phyloP scores from a whole-genome alignment of 2,113 vertebrate species.

The Prietella phreatophila region DNA sequence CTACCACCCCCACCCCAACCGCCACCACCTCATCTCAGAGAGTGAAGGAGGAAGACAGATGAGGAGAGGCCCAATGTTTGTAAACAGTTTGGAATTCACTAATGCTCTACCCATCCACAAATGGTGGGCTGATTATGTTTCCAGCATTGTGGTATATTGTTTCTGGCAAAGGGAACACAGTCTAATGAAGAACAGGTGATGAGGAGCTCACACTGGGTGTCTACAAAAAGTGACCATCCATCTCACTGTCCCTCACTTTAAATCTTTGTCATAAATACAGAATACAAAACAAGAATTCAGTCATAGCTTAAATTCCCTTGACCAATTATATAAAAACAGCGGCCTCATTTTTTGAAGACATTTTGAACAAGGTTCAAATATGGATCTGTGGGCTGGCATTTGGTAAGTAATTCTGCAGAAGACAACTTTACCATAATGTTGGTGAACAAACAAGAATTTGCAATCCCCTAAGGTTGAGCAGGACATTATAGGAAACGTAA shows the following conservation, averaged over 20 bases:
- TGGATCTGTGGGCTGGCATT: background rate
- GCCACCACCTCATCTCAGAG: constrained; percentile 4
- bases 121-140: constrained; percentile 44
- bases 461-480: background rate
- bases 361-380: background rate
- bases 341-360: background rate
- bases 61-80: constrained; percentile 61
- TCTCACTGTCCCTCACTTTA: background rate
- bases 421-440: background rate
- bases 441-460: background rate
- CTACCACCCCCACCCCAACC: background rate
- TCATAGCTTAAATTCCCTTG: background rate
- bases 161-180: constrained; percentile 70
- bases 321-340: background rate
- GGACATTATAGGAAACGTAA: background rate
- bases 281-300: background rate
- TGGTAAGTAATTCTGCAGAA: background rate
- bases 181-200: constrained; percentile 73
- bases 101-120: constrained; percentile 68
- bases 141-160: constrained; percentile 69
- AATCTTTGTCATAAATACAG: background rate
- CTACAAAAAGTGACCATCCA: constrained; percentile 50
- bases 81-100: constrained; percentile 70
- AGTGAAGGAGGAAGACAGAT: constrained; percentile 50
- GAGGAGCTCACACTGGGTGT: constrained; percentile 52